Evolutionary conservation across 2,113 vertebrate species (phyloP), one percentile per base, ranked within the genome.

Genomic region (Campylorhamphus procurvoides): DNA sequence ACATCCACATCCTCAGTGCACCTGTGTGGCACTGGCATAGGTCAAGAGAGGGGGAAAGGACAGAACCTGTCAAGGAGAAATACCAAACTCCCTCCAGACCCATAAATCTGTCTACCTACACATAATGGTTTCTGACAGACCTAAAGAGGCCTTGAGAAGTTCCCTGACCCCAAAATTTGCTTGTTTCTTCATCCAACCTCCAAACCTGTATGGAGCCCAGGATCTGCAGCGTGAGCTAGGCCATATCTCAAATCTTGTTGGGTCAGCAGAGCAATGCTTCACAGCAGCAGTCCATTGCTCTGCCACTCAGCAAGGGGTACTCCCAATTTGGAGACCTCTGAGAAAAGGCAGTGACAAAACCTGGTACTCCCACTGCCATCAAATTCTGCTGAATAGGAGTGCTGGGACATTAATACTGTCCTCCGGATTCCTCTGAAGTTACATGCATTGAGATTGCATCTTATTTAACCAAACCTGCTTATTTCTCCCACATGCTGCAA

Each of bases 391-490:
- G 63, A 94, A 71, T 28, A 89, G 53, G 58, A 92, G 46, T 58
- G n/a, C 59, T 42, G 46, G 74, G 50, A 93, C 59, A 87, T 89
- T 92, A 94, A 91, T 94, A 88, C 81, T 92, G 80, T 81, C 84
- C 75, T 74, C 86, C 60, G 84, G 89, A 91, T 50, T 23, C 35
- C 46, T 94, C 81, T 89, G 60, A 91, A 92, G 39, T 60, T 93
- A 73, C 67, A 80, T 12, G 17, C 46, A 63, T 67, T 69, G 50
- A 93, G 74, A 92, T 17, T 74, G 58, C 46, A 85, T 91, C 69
- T 95, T 46, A 83, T 74, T 87, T 80, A 85, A 85, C 31, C 88
- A 89, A 90, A 79, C 55, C 27, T 63, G 58, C 40, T 87, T 87
- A 73, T 81, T 91, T 92, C 55, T 95, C 63, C 74, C 2, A 2